phyloP scores from a whole-genome alignment of 2,797 vertebrate genomes.

The Catamblyrhynchus diadema region DNA sequence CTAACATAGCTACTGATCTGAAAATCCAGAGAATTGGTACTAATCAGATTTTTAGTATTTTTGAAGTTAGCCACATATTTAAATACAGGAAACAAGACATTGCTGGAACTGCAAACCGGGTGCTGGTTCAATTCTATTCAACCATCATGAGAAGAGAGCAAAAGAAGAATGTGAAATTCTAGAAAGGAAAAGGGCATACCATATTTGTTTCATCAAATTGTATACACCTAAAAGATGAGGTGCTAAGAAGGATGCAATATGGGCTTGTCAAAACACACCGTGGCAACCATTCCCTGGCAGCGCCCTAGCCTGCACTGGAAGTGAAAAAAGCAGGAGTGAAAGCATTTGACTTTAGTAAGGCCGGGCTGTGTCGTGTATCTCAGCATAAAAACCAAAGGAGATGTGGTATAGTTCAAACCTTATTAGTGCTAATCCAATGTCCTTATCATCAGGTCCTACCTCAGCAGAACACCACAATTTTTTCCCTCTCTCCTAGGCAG shows the following conservation, averaged over 20 bases:
- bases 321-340: constrained; percentile 7
- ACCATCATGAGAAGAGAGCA: neutral
- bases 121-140: neutral
- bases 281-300: neutral
- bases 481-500: neutral
- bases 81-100: neutral
- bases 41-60: neutral
- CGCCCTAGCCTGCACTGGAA: neutral
- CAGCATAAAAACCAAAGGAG: neutral
- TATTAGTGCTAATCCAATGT: neutral
- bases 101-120: neutral
- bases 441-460: neutral
- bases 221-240: constrained; percentile 16
- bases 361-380: neutral
- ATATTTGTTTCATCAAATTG: neutral
- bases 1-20: neutral
- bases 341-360: neutral
- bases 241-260: neutral
- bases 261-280: constrained; percentile 9
- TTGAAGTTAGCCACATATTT: neutral
- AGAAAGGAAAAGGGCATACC: neutral
- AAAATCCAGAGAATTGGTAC: neutral
- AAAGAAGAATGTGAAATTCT: neutral
- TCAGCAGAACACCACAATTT: neutral
- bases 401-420: neutral